phyloP scores from a whole-genome alignment of 2,113 vertebrate species.

The Ictalurus punctatus region DNA sequence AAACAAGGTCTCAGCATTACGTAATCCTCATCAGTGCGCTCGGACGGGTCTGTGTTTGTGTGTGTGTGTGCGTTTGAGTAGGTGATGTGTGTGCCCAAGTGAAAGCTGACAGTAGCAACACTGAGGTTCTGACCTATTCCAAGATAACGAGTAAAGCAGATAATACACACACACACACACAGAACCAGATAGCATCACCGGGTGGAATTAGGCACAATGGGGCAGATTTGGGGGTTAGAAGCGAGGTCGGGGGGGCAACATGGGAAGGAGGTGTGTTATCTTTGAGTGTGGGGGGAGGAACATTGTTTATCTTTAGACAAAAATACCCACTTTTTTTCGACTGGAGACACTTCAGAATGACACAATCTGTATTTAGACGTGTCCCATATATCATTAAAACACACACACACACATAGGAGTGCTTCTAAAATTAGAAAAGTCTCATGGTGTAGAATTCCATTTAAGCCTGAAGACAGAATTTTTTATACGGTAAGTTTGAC shows the following conservation, averaged over 20 bases:
- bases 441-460: background rate
- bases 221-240: slow-evolving; percentile 48
- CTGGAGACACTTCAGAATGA: slow-evolving; percentile 25
- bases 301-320: slow-evolving; percentile 27
- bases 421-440: background rate
- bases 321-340: slow-evolving; percentile 12
- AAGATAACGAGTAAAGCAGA: slow-evolving; percentile 44
- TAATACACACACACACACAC: slow-evolving; percentile 33
- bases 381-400: background rate
- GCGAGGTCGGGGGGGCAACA: slow-evolving; percentile 45
- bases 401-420: background rate
- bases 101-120: slow-evolving; percentile 55
- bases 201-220: slow-evolving; percentile 50
- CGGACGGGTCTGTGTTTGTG: background rate
- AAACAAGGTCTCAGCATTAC: background rate
- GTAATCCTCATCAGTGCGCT: slow-evolving; percentile 6
- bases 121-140: slow-evolving; percentile 46
- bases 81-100: slow-evolving; percentile 30
- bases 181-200: slow-evolving; percentile 48
- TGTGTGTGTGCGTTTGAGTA: slow-evolving; percentile 16
- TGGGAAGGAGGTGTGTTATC: slow-evolving; percentile 41
- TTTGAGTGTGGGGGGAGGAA: slow-evolving; percentile 34
- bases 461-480: background rate
- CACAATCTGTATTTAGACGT: slow-evolving; percentile 4
- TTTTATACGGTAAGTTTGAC: background rate